A percentile compares a stretch with the other conserved stretches of the same genome.
Conservation (phyloP, 2,888 invertebrate genomes). For the Gymnosoma rotundatum region DNA sequence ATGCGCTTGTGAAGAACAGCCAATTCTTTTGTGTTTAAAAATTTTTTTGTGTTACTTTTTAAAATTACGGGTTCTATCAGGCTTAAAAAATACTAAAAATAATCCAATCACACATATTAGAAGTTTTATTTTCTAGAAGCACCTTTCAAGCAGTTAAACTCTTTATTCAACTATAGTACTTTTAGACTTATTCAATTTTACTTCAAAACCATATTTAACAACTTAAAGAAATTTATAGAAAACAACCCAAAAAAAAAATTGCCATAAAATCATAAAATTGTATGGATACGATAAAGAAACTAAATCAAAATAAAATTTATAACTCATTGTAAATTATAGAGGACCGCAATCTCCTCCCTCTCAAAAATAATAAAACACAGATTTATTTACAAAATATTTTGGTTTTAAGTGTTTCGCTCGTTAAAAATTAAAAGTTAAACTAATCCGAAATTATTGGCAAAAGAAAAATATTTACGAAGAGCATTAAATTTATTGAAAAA, state of each 20-base stretch:
- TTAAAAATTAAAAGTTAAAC: constrained; percentile 31
- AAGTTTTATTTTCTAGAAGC: too few relatives aligned
- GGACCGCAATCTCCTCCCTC: background rate
- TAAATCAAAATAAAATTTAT: constrained; percentile 55
- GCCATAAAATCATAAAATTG: constrained; percentile 29
- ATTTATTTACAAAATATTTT: constrained; percentile 39
- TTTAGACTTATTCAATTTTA: constrained; percentile 27
- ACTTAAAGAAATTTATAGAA: background rate
- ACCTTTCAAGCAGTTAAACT: too few relatives aligned
- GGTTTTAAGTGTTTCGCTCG: constrained; percentile 37
- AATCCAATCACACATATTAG: too few relatives aligned
- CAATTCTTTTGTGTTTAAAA: too few relatives aligned
- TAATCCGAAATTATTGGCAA: constrained; percentile 12
- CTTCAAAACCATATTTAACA: background rate
- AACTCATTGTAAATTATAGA: constrained; percentile 29
- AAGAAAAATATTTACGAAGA: background rate
- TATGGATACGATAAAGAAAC: constrained; percentile 46
- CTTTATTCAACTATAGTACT: background rate
- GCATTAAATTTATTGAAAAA: constrained; percentile 5
- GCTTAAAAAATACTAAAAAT: too few relatives aligned
- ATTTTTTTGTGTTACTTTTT: too few relatives aligned
- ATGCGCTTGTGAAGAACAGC: too few relatives aligned
- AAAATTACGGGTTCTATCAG: too few relatives aligned
- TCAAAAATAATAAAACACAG: constrained; percentile 35
- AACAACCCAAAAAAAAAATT: constrained; percentile 27